phyloP scores from a whole-genome alignment of 2,888 invertebrate genomes.

The Tetropium fuscum region DNA sequence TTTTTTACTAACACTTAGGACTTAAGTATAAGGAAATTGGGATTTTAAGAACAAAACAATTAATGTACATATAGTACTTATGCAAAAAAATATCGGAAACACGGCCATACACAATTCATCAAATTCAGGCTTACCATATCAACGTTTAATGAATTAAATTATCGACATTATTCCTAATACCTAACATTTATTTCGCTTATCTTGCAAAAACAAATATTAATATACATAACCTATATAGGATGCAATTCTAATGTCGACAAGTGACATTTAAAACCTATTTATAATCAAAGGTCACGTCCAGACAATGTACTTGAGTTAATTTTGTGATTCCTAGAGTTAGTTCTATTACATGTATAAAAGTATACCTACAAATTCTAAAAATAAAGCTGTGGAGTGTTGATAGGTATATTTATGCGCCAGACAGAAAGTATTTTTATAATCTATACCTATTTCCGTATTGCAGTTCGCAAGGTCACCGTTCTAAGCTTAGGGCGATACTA shows the following conservation, averaged over 20 bases:
- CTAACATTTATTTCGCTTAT: not conserved
- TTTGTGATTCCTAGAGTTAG: conserved; percentile 23
- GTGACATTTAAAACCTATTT: conserved; percentile 59
- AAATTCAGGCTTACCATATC: not conserved
- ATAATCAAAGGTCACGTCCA: conserved; percentile 55
- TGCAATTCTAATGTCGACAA: conserved; percentile 61
- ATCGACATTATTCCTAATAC: too few relatives aligned
- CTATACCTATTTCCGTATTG: conserved; percentile 59
- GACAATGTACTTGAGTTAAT: conserved; percentile 41
- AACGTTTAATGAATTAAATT: too few relatives aligned
- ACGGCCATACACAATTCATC: not conserved
- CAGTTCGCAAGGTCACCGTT: conserved; percentile 60
- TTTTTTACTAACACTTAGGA: too few relatives aligned
- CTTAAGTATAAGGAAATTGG: too few relatives aligned
- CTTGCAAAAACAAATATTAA: not conserved
- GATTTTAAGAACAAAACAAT: too few relatives aligned
- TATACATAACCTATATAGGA: conserved; percentile 33
- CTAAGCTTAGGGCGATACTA: conserved; percentile 58
- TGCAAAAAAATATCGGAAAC: not conserved
- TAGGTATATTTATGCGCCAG: too few relatives aligned
- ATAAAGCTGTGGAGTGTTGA: too few relatives aligned
- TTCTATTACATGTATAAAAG: too few relatives aligned
- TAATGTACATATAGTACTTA: not conserved
- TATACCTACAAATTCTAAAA: too few relatives aligned
- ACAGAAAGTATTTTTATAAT: too few relatives aligned